Evolutionary conservation across 2,888 invertebrate species (phyloP), one percentile per base, ranked within the genome.

Genomic region (Drosophila engyochracea): DNA sequence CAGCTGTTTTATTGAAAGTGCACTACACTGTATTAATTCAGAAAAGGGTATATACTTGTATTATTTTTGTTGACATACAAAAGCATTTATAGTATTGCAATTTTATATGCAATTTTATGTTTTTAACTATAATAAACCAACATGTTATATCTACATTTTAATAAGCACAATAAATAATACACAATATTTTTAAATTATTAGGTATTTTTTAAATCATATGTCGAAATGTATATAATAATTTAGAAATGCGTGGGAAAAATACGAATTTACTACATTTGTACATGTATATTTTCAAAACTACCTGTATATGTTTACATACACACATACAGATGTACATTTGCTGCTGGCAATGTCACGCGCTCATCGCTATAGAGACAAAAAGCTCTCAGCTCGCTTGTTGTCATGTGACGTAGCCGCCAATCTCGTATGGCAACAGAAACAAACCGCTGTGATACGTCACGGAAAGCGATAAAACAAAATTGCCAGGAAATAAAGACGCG

Each of bases 391-490:
- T 70, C 52, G 28, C 14, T 22, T 64, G 16, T 35, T 62, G 52
- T 19, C 30, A 35, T 49, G 37, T 78, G 77, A 70, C 77, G 73
- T 33, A 55, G 63, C 52, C 10, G 19, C 35, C 22, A 30, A 47
- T 54, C 52, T 52, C 22, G 62, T 80, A 69, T 79, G 52, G 81
- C 81, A 80, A 76, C 79, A 69, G 79, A 41, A 64, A 63, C 71
- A 57, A 62, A 31, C 19, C 52, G 44, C 35, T 39, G 31, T 49
- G 12, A 4, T 35, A 61, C 76, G 72, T 76, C 69, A 70, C 54
- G 33, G 22, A 63, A 61, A 72, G 60, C 66, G 59, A 55, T 30
- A 22, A 19, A 28, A 33, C 41, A 51, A 39, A 22, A 49, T 41
- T 33, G 31, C 14, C 25, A 37, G 37, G 33, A 61, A 67, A 47